These are phyloP conservation scores for Melanophora roralis DNA, from an alignment of 2,888 invertebrate species.

Conservation along the genomic window DNA sequence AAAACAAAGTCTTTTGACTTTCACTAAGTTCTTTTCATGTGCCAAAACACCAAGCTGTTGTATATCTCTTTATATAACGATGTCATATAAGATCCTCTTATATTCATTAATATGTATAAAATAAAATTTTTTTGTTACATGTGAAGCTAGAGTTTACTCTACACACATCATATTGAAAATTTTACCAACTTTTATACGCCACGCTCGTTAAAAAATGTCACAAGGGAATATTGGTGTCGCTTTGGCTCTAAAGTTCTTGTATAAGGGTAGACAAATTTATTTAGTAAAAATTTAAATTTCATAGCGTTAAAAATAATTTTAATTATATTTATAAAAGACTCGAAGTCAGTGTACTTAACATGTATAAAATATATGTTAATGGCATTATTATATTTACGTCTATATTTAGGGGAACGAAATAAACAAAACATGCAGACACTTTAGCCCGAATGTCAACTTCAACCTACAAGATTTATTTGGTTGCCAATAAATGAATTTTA, in stretches of 20 bases:
- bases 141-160: neutral
- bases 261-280: neutral
- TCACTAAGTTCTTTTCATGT: neutral
- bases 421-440: conserved; percentile 7
- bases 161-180: neutral
- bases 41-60: neutral
- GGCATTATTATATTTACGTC: neutral
- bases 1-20: neutral
- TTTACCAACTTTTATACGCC: conserved; percentile 5
- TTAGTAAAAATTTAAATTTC: conserved; percentile 12
- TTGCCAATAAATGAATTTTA: conserved; percentile 5
- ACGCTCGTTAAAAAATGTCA: conserved; percentile 36
- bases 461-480: neutral
- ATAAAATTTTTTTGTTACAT: conserved; percentile 15
- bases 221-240: conserved; percentile 14
- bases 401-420: neutral
- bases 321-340: conserved; percentile 21
- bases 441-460: neutral
- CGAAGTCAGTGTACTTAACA: neutral
- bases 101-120: neutral
- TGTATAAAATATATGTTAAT: conserved; percentile 42
- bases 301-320: conserved; percentile 20
- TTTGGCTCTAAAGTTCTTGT: neutral
- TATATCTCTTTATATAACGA: neutral
- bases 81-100: neutral